These are phyloP conservation scores for Torymus tubicola DNA, from an alignment of 2,888 invertebrate species.

Conservation along the genomic window DNA sequence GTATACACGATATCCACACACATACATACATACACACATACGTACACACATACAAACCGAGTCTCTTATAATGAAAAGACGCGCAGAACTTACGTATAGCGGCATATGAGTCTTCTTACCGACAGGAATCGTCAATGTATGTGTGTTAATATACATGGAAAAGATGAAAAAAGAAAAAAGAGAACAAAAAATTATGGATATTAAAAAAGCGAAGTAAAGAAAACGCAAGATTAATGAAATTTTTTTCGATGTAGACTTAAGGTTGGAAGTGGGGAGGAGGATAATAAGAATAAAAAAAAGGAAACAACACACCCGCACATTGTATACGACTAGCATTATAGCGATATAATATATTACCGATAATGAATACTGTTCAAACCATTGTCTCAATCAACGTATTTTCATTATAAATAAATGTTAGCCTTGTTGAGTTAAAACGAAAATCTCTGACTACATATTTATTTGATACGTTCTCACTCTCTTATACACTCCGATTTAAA, in stretches of 20 bases:
- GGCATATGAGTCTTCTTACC: conserved; percentile 59
- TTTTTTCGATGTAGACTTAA: conserved; percentile 57
- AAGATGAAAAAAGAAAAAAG: conserved; percentile 56
- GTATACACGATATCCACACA: neutral
- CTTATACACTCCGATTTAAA: conserved; percentile 49
- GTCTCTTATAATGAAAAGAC: conserved; percentile 14
- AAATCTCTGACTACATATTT: conserved; percentile 61
- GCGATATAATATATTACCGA: conserved; percentile 76
- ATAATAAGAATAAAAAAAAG: conserved; percentile 45
- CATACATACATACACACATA: conserved; percentile 39
- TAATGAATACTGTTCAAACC: conserved; percentile 76
- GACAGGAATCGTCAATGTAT: conserved; percentile 71
- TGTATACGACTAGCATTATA: conserved; percentile 76
- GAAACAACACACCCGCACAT: conserved; percentile 73
- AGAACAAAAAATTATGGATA: conserved; percentile 54
- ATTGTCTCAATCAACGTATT: conserved; percentile 77
- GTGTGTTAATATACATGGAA: conserved; percentile 66
- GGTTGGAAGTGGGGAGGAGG: conserved; percentile 46
- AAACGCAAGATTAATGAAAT: conserved; percentile 62
- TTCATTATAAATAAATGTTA: conserved; percentile 77
- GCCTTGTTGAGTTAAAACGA: conserved; percentile 76
- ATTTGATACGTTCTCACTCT: conserved; percentile 65
- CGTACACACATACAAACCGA: conserved; percentile 40
- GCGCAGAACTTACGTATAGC: conserved; percentile 28
- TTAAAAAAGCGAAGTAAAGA: conserved; percentile 50